phyloP scores from a whole-genome alignment of 2,888 invertebrate genomes.

The Synanthedon formicaeformis region DNA sequence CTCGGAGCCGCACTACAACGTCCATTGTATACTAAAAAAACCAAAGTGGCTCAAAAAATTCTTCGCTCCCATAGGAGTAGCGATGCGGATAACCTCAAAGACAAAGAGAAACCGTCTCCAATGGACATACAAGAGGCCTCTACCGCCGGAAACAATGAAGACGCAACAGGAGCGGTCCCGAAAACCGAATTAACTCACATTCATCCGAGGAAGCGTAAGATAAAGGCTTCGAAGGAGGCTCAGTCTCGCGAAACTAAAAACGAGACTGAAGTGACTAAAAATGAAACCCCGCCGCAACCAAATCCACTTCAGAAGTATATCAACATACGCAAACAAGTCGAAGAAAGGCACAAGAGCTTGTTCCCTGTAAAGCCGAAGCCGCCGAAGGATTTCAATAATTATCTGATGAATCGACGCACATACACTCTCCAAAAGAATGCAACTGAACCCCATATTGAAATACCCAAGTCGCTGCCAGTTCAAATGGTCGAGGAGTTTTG shows the following conservation, averaged over 20 bases:
- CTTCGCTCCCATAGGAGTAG: slow-evolving; percentile 45
- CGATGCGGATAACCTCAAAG: slow-evolving; percentile 41
- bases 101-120: slow-evolving; percentile 5
- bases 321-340: slow-evolving; percentile 85
- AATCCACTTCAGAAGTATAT: slow-evolving; percentile 88
- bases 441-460: slow-evolving; percentile 72
- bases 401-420: slow-evolving; percentile 85
- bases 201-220: slow-evolving; percentile 85
- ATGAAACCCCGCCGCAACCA: slow-evolving; percentile 72
- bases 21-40: not conserved
- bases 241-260: slow-evolving; percentile 1
- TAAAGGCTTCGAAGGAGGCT: slow-evolving; percentile 75
- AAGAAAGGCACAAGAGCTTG: slow-evolving; percentile 77
- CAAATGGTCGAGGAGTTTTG: slow-evolving; percentile 81
- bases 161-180: slow-evolving; percentile 1
- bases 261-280: slow-evolving; percentile 4
- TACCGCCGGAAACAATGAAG: slow-evolving; percentile 2
- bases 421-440: slow-evolving; percentile 83
- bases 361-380: slow-evolving; percentile 88
- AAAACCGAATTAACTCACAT: slow-evolving; percentile 45
- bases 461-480: slow-evolving; percentile 71
- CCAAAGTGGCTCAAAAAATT: slow-evolving; percentile 15
- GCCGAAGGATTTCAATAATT: slow-evolving; percentile 91
- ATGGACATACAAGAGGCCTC: slow-evolving; percentile 1
- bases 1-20: slow-evolving; percentile 10